Percentiles rank a stretch among this genome's conserved stretches.
Evolutionary conservation across 1,140 invertebrate genomes (phyloP).

Genomic region (Calliopsis andreniformis): DNA sequence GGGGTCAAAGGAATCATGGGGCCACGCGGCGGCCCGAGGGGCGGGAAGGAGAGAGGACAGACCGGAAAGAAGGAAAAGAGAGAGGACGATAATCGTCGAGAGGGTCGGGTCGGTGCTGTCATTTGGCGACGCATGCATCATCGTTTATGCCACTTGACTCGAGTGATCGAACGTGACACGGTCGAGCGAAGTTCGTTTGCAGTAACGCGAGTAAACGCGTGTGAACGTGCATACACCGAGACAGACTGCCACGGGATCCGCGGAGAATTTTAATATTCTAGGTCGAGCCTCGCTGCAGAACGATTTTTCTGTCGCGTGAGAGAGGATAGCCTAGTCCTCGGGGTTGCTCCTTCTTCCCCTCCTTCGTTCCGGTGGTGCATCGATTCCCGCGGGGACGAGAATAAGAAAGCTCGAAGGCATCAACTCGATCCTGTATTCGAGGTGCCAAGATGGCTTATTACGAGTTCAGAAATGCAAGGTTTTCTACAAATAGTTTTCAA

Average conservation of each 20-base stretch:
- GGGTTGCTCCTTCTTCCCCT: not conserved
- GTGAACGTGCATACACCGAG: constrained; percentile 11
- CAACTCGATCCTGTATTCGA: constrained; percentile 38
- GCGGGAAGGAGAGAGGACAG: not conserved
- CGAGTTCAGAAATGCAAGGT: constrained; percentile 62
- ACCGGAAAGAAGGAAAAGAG: constrained; percentile 21
- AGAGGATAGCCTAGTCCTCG: constrained; percentile 9
- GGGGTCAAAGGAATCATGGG: constrained; percentile 61
- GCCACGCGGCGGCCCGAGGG: not conserved
- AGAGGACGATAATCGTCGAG: constrained; percentile 45
- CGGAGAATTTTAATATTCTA: constrained; percentile 62
- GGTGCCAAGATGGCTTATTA: constrained; percentile 60
- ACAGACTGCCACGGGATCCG: constrained; percentile 27
- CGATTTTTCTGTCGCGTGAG: constrained; percentile 20
- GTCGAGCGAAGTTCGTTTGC: constrained; percentile 50
- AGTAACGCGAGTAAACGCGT: constrained; percentile 26
- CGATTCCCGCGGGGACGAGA: constrained; percentile 41
- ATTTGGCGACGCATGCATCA: constrained; percentile 67
- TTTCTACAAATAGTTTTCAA: constrained; percentile 54
- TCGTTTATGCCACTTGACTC: constrained; percentile 67
- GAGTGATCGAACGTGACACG: constrained; percentile 62
- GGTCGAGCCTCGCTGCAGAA: not conserved
- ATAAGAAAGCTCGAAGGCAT: constrained; percentile 53
- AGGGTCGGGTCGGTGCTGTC: constrained; percentile 53
- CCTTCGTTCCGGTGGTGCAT: not conserved